phyloP scores from a whole-genome alignment of 2,888 invertebrate species.

The Drosophila robusta region DNA sequence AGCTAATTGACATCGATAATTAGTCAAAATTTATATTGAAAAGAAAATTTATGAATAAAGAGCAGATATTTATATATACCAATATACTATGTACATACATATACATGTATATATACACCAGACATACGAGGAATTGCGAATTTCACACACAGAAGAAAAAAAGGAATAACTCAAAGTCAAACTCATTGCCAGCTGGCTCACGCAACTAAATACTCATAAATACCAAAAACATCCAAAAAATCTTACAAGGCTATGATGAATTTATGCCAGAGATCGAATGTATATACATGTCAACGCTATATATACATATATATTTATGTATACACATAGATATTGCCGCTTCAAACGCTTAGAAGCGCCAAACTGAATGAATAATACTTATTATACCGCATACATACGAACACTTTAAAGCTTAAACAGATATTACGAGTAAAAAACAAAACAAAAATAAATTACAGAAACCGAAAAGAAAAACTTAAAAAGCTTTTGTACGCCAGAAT shows the following conservation, averaged over 20 bases:
- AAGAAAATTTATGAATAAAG: slow-evolving; percentile 22
- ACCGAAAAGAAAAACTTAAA: slow-evolving; percentile 38
- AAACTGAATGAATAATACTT: slow-evolving; percentile 41
- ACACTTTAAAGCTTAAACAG: slow-evolving; percentile 29
- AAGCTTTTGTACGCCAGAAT: slow-evolving; percentile 77
- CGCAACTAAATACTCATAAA: slow-evolving; percentile 33
- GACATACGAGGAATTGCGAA: slow-evolving; percentile 59
- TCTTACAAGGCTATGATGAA: slow-evolving; percentile 38
- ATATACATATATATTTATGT: slow-evolving; percentile 40
- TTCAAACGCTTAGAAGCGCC: slow-evolving; percentile 54
- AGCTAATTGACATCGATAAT: slow-evolving; percentile 44
- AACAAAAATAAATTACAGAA: slow-evolving; percentile 5
- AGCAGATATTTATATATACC: slow-evolving; percentile 57
- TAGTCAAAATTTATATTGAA: slow-evolving; percentile 72
- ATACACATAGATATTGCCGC: slow-evolving; percentile 36
- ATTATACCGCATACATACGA: slow-evolving; percentile 37
- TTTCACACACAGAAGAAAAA: slow-evolving; percentile 29
- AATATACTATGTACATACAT: slow-evolving; percentile 23
- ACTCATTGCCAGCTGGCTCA: slow-evolving; percentile 18
- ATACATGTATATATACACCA: slow-evolving; percentile 37
- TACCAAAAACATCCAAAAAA: slow-evolving; percentile 21
- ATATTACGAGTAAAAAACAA: slow-evolving; percentile 6
- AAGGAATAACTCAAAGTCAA: slow-evolving; percentile 22
- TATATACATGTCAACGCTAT: slow-evolving; percentile 43
- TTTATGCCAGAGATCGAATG: slow-evolving; percentile 61